Conservation (phyloP, 2,113 vertebrate species). For the Gnathonemus longibarbis region DNA sequence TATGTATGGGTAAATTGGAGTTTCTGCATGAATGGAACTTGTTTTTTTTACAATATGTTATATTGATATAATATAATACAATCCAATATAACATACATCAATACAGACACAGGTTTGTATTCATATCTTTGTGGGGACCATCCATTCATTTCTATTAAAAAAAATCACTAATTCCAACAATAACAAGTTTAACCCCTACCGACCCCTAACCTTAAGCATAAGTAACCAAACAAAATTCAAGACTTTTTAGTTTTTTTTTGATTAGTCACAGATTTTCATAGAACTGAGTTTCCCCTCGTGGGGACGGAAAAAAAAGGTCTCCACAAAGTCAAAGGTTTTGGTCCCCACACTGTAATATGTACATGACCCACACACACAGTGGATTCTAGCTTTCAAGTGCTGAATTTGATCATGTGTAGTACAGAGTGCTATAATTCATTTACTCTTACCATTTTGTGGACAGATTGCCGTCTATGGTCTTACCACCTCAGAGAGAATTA, state of each 20-base stretch:
- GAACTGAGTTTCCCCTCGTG: too few relatives aligned
- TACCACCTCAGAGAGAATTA: slow-evolving; percentile 80
- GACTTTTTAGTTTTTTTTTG: too few relatives aligned
- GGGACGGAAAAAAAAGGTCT: too few relatives aligned
- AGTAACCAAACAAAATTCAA: too few relatives aligned
- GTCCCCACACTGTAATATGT: background rate
- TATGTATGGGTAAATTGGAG: background rate
- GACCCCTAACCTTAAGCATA: too few relatives aligned
- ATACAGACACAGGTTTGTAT: background rate
- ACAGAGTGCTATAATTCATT: background rate
- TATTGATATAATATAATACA: too few relatives aligned
- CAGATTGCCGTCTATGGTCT: slow-evolving; percentile 81
- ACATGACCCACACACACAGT: background rate
- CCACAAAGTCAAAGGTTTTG: background rate
- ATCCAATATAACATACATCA: background rate
- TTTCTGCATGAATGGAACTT: background rate
- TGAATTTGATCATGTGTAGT: background rate
- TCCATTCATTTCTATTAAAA: too few relatives aligned
- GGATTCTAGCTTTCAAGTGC: background rate
- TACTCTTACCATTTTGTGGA: background rate
- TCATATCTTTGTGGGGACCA: background rate
- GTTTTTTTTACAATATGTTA: background rate
- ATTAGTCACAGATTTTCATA: too few relatives aligned
- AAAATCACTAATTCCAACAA: too few relatives aligned
- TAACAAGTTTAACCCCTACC: too few relatives aligned